Percentiles rank a stretch among this genome's conserved stretches.
Evolutionary conservation across 2,797 vertebrate species (phyloP).

Genomic region (Scolopax bukidnonensis): DNA sequence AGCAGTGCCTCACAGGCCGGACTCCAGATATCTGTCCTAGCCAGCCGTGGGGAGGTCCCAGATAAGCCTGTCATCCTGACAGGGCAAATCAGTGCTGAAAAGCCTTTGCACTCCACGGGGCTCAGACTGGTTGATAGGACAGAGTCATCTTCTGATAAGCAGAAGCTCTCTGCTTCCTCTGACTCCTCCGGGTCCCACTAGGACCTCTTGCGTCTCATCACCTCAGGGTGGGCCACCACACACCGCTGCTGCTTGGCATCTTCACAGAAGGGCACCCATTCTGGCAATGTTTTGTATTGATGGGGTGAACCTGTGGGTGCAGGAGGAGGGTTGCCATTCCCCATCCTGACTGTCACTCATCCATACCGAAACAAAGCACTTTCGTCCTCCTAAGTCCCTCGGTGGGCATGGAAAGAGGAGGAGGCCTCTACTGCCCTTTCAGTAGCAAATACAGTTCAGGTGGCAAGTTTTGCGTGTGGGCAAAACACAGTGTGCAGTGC

Average conservation of each 20-base stretch:
- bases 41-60: conserved; percentile 20
- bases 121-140: conserved; percentile 4
- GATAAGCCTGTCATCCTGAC: conserved; percentile 65
- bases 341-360: neutral
- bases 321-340: neutral
- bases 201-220: fast-evolving
- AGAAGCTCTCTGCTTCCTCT: conserved; percentile 19
- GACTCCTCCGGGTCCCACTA: neutral
- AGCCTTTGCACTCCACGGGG: neutral
- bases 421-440: neutral
- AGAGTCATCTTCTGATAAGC: conserved; percentile 53
- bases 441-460: neutral
- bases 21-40: conserved; percentile 28
- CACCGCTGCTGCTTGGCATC: fast-evolving
- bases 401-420: neutral
- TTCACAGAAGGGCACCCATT: neutral
- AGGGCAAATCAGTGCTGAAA: conserved; percentile 54
- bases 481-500: neutral
- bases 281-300: neutral
- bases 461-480: neutral
- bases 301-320: neutral
- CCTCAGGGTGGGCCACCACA: neutral
- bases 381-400: neutral
- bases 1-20: neutral
- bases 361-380: neutral